Percentiles rank a stretch among this genome's conserved stretches.
Evolutionary conservation across 2,888 invertebrate species (phyloP).

Genomic region (Monochamus alternatus): DNA sequence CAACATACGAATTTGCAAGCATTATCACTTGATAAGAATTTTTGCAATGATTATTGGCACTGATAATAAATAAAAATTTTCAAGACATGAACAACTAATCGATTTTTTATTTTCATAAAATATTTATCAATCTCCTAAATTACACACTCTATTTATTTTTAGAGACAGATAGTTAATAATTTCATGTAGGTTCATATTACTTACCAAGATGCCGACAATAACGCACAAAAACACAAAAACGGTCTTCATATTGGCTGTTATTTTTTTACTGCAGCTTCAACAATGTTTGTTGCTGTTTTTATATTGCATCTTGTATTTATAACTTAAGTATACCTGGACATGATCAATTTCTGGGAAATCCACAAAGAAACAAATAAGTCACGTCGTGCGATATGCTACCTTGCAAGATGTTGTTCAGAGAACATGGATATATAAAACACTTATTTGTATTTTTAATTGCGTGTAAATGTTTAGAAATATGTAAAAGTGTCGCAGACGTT

Average conservation of each 20-base stretch:
- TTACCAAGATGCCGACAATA: conserved; percentile 7
- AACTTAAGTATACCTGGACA: background rate
- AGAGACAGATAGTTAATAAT: background rate
- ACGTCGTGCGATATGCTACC: background rate
- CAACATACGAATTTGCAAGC: no score
- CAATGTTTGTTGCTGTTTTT: background rate
- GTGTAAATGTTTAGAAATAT: background rate
- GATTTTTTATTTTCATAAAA: no score
- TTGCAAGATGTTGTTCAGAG: background rate
- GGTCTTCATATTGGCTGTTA: background rate
- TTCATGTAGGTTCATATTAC: background rate
- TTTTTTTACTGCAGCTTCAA: background rate
- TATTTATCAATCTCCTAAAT: no score
- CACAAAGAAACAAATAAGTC: background rate
- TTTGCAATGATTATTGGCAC: no score
- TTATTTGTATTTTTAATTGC: background rate
- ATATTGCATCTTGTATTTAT: background rate
- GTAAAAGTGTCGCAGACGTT: background rate
- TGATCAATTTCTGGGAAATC: background rate
- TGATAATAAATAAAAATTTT: no score
- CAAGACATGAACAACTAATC: no score
- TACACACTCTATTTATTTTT: no score
- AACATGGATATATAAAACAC: background rate
- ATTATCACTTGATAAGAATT: no score
- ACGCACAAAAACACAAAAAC: conserved; percentile 7